Percentiles rank a stretch among this genome's conserved stretches.
Conservation (phyloP, 2,113 vertebrate genomes). For the Balaenoptera acutorostrata region DNA sequence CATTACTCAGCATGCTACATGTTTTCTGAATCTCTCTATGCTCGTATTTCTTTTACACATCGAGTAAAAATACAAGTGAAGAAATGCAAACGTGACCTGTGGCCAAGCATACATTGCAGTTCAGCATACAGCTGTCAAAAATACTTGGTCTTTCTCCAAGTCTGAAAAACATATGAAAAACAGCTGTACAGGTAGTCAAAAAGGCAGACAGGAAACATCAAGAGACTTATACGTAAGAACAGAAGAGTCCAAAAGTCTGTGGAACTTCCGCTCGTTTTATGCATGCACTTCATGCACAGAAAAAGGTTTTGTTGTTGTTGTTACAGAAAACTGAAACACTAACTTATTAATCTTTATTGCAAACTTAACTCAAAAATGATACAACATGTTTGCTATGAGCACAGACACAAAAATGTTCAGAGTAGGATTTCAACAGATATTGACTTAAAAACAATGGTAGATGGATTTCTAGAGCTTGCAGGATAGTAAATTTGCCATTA, state of each 20-base stretch:
- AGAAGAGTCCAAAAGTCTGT: conserved; percentile 46
- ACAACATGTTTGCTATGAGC: conserved; percentile 15
- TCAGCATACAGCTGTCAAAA: conserved; percentile 55
- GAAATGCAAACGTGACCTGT: conserved; percentile 59
- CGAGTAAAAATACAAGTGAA: conserved; percentile 54
- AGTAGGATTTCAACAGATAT: conserved; percentile 19
- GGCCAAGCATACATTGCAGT: conserved; percentile 40
- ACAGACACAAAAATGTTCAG: conserved; percentile 31
- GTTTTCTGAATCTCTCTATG: conserved; percentile 30
- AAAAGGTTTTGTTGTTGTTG: conserved; percentile 16
- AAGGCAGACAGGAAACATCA: conserved; percentile 51
- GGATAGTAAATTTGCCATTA: background rate
- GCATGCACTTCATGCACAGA: fast-evolving
- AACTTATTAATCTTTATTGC: conserved; percentile 51
- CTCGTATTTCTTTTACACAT: conserved; percentile 46
- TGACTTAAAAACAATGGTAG: conserved; percentile 32
- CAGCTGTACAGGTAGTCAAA: conserved; percentile 54
- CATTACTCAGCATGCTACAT: conserved; percentile 29
- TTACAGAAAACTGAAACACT: conserved; percentile 43
- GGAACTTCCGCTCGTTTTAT: conserved; percentile 12
- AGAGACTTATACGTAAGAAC: conserved; percentile 25
- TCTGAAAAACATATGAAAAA: conserved; percentile 54
- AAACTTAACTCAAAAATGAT: conserved; percentile 49
- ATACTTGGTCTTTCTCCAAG: conserved; percentile 55
- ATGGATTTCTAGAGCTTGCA: background rate